Percentiles rank a stretch among this genome's conserved stretches.
These are phyloP conservation scores for Sinosuthora webbiana DNA, from an alignment of 2,113 vertebrate species.

Conservation along the genomic window DNA sequence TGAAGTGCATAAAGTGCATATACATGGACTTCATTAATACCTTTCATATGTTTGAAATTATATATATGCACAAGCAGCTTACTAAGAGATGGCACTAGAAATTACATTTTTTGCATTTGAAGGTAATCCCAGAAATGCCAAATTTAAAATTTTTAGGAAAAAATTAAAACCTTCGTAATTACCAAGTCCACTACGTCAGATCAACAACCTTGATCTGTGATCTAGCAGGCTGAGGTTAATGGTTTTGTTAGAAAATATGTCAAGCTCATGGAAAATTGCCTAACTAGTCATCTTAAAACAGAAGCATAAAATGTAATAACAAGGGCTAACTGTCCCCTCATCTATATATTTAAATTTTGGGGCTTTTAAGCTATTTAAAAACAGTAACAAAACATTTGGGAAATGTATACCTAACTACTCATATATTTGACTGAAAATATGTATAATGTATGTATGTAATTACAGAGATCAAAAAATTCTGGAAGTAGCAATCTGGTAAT, in stretches of 20 bases:
- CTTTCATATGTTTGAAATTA: background rate
- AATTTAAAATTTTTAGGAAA: background rate
- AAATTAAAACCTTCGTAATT: background rate
- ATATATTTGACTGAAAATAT: background rate
- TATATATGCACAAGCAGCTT: background rate
- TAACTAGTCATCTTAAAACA: background rate
- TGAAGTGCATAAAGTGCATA: background rate
- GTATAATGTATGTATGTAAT: background rate
- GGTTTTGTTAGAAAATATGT: background rate
- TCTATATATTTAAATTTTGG: background rate
- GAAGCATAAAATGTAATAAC: background rate
- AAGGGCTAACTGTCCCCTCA: background rate
- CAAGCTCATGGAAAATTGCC: background rate
- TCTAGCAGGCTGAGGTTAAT: background rate
- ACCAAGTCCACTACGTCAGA: background rate
- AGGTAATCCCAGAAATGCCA: background rate
- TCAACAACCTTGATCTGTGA: background rate
- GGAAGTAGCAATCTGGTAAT: background rate
- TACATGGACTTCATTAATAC: background rate
- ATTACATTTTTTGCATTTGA: background rate
- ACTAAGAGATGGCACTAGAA: background rate
- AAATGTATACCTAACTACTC: background rate
- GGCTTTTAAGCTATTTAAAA: background rate
- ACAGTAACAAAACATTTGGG: background rate
- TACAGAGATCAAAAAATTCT: background rate